phyloP scores from a whole-genome alignment of 2,113 vertebrate genomes.

The Lophius piscatorius region DNA sequence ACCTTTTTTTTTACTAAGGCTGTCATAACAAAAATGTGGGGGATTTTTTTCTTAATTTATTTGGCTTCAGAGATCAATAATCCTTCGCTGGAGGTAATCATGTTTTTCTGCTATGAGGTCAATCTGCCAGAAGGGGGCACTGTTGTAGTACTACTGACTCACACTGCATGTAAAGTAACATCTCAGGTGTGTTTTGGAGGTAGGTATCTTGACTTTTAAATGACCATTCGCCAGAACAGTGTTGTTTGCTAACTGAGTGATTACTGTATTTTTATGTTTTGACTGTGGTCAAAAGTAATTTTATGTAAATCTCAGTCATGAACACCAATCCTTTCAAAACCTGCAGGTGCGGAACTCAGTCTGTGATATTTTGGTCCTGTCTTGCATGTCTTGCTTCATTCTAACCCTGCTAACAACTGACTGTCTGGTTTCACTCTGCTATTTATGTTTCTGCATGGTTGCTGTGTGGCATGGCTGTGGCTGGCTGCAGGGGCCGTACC shows the following conservation, averaged over 20 bases:
- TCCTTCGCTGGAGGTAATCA: background rate
- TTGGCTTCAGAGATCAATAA: too few species aligned
- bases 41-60: too few species aligned
- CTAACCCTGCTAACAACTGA: conserved; percentile 66
- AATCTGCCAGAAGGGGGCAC: conserved; percentile 45
- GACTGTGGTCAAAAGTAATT: too few species aligned
- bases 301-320: conserved; percentile 1
- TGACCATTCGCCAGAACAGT: background rate
- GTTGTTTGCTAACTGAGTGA: conserved; percentile 4
- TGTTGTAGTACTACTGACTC: conserved; percentile 21
- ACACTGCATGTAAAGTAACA: conserved; percentile 13
- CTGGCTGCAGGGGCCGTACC: conserved; percentile 87
- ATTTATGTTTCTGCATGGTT: conserved; percentile 83
- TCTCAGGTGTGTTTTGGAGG: conserved; percentile 25
- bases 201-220: background rate
- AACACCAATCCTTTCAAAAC: conserved; percentile 8
- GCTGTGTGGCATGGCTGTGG: conserved; percentile 63
- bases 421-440: conserved; percentile 60
- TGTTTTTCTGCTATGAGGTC: conserved; percentile 16
- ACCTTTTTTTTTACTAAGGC: conserved; percentile 1
- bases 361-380: background rate
- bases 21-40: background rate
- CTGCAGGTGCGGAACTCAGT: background rate
- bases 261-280: background rate
- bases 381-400: background rate